Evolutionary conservation across 1,140 invertebrate genomes (phyloP).

Genomic region (Drosophila dunni): DNA sequence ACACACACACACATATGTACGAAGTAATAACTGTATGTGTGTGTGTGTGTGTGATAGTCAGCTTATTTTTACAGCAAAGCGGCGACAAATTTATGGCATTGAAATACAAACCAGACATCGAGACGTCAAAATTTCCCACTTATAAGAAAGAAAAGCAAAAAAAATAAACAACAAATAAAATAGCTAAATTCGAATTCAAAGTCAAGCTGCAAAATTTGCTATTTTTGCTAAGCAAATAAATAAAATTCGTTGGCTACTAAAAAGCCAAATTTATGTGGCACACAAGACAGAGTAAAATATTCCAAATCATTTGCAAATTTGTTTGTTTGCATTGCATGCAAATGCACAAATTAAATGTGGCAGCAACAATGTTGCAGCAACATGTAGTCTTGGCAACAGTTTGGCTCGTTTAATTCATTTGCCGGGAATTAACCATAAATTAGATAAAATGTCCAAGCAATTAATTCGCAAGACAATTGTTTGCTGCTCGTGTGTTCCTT

Average conservation of each 20-base stretch:
- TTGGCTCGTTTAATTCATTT: constrained; percentile 4
- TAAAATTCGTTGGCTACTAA: constrained; percentile 49
- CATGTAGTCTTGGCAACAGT: constrained; percentile 8
- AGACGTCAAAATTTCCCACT: constrained; percentile 60
- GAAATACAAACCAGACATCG: constrained; percentile 79
- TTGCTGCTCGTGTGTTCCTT: neutral
- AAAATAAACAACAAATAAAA: neutral
- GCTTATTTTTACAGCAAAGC: constrained; percentile 47
- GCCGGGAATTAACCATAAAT: constrained; percentile 23
- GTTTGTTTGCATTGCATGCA: constrained; percentile 62
- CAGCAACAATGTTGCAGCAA: constrained; percentile 44
- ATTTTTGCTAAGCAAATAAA: constrained; percentile 62
- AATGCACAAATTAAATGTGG: constrained; percentile 55
- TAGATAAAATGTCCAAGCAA: constrained; percentile 34
- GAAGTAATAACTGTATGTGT: neutral
- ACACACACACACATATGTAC: neutral
- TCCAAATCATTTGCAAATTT: constrained; percentile 13
- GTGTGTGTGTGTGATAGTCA: constrained; percentile 27
- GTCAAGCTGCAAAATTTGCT: constrained; percentile 48
- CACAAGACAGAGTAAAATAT: constrained; percentile 8
- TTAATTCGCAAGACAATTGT: constrained; percentile 28
- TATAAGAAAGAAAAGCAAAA: constrained; percentile 18
- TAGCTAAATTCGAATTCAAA: constrained; percentile 65
- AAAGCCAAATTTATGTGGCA: constrained; percentile 61
- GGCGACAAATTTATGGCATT: constrained; percentile 80